These are phyloP conservation scores for Epirrhoe alternata DNA, from an alignment of 2,888 invertebrate genomes.

Conservation along the genomic window DNA sequence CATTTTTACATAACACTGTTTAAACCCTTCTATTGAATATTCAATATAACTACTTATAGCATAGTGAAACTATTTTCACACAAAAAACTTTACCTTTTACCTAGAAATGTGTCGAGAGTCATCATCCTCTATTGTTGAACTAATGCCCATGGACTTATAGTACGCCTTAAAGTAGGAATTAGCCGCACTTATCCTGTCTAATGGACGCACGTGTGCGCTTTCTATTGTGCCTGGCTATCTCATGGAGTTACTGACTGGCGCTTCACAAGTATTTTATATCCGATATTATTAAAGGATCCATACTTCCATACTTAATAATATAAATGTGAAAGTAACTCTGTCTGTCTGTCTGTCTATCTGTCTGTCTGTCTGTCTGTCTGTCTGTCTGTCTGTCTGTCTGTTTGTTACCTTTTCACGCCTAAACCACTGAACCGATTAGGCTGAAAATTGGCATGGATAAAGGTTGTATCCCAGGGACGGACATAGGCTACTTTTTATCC, in stretches of 20 bases:
- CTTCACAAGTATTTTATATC: slow-evolving; percentile 1
- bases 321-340: too few relatives aligned
- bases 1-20: neutral
- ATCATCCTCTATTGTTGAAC: slow-evolving; percentile 28
- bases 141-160: slow-evolving; percentile 22
- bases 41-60: neutral
- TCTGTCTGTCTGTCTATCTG: too few relatives aligned
- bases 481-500: too few relatives aligned
- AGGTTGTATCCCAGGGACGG: too few relatives aligned
- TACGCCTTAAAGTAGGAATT: slow-evolving; percentile 65
- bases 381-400: too few relatives aligned
- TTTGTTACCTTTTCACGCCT: too few relatives aligned
- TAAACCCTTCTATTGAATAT: neutral
- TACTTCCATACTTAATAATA: too few relatives aligned
- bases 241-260: slow-evolving; percentile 13
- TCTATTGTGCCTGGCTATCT: slow-evolving; percentile 58
- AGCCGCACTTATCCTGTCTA: slow-evolving; percentile 80
- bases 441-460: too few relatives aligned
- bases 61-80: neutral
- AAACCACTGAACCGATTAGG: too few relatives aligned
- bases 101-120: slow-evolving; percentile 40
- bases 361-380: too few relatives aligned
- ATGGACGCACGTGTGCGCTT: slow-evolving; percentile 71
- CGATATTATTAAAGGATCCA: neutral
- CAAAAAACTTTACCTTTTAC: neutral